A percentile compares a stretch with the other conserved stretches of the same genome.
These are phyloP conservation scores for Adelphocoris suturalis DNA, from an alignment of 2,888 invertebrate genomes.

Conservation along the genomic window DNA sequence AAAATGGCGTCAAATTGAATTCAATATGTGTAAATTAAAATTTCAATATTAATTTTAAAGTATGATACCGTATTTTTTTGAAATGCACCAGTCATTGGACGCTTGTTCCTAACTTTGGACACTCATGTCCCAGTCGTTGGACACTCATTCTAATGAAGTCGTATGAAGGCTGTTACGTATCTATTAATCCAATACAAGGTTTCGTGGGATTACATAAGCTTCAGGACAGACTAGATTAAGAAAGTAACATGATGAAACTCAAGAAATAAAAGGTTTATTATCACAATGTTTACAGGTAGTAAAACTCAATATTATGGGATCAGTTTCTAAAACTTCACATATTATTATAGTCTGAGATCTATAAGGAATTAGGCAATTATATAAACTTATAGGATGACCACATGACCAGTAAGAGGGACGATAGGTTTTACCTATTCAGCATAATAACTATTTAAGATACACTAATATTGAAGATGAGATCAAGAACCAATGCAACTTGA, in stretches of 20 bases:
- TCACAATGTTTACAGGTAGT: background rate
- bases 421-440: too few relatives aligned
- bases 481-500: too few relatives aligned
- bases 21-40: background rate
- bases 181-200: background rate
- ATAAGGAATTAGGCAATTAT: too few relatives aligned
- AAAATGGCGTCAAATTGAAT: background rate
- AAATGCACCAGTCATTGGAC: conserved; percentile 35
- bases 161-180: background rate
- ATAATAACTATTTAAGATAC: too few relatives aligned
- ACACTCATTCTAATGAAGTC: background rate
- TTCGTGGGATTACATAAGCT: background rate
- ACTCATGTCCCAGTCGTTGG: conserved; percentile 24
- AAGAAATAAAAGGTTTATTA: too few relatives aligned
- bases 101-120: conserved; percentile 4
- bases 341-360: too few relatives aligned
- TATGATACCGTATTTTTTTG: background rate
- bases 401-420: too few relatives aligned
- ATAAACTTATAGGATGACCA: too few relatives aligned
- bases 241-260: background rate
- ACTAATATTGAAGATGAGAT: too few relatives aligned
- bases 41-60: background rate
- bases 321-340: background rate
- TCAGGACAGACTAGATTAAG: background rate
- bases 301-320: background rate